Conservation (phyloP, 2,113 vertebrate genomes). For the Colaptes auratus region DNA sequence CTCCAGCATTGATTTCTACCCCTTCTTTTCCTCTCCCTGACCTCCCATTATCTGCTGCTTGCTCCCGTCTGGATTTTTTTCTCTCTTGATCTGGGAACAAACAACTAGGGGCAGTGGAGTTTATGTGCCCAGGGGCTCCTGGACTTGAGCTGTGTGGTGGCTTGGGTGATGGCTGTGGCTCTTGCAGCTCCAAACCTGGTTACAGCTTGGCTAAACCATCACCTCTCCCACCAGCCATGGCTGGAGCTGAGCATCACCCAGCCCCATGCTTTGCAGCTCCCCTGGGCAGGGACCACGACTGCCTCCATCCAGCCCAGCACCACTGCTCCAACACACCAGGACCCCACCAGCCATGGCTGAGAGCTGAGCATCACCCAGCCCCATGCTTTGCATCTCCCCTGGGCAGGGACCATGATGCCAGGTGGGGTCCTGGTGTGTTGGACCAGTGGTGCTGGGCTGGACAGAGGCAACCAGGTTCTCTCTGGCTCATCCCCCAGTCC, state of each 20-base stretch:
- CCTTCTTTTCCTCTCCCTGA: background rate
- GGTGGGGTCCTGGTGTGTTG: no score
- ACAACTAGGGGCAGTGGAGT: accelerated
- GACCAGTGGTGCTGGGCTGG: accelerated
- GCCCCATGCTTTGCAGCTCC: accelerated
- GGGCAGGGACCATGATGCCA: accelerated
- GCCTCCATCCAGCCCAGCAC: no score
- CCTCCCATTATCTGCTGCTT: accelerated
- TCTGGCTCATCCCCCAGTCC: accelerated
- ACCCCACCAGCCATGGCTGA: accelerated
- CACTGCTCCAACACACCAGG: no score
- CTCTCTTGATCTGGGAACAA: background rate
- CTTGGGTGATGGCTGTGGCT: background rate
- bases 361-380: accelerated
- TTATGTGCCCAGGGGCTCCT: accelerated
- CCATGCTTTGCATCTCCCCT: accelerated
- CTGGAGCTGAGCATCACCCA: accelerated
- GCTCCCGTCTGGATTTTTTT: background rate
- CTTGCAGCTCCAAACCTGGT: accelerated
- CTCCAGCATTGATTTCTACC: background rate
- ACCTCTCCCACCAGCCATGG: accelerated
- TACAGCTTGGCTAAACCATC: background rate
- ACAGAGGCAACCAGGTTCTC: accelerated
- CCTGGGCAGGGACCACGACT: no score
- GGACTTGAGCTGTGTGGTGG: accelerated